Base-by-base conservation (phyloP, 2,888 invertebrate genomes). In the Buathra laborator region DNA sequence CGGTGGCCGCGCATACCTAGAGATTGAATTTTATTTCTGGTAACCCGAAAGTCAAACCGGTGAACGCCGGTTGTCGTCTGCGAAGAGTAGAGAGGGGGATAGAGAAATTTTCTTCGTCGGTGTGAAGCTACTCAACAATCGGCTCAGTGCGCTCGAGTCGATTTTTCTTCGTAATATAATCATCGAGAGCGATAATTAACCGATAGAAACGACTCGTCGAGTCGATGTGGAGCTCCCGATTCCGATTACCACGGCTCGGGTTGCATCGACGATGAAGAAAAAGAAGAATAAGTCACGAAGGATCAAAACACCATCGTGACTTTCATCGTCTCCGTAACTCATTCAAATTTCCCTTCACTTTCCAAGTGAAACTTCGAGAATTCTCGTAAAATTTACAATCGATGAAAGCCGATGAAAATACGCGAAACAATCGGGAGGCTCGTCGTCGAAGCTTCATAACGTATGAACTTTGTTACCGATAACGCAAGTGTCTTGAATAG, bases 151-250 rank as follows among this genome's bases (percentile, higher is more conserved):
- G 43, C n/a, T 29, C 14, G 48, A 24, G 12, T 19, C 19, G 71
- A 37, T 12, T 56, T 32, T 77, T 48, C 46, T 29, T 48, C 24
- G 59, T 43, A 79, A 79, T 43, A 51, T 19, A 79, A 71, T 79
- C 62, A 16, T 14, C 51, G 62, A 19, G 37, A 19, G 37, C 48
- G 68, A 48, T 62, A 78, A 59, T 78, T 62, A 37, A 70, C 32
- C 68, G 46, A 37, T 10, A 9, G 37, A 37, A 43, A 29, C 46
- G 62, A 59, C 53, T 68, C 56, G 64, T n/a, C 56, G 44, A 12
- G 56, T 32, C 44, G 66, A 44, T 0, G 53, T 64, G 16, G 12
- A 56, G 46, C 19, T 51, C 76, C 67, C 76, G 67, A 67, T 56
- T 48, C 3, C 64, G 29, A 37, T 64, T 51, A 79, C n/a, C 14